Conservation (phyloP, 2,797 vertebrate species). For the Smutsia gigantea region DNA sequence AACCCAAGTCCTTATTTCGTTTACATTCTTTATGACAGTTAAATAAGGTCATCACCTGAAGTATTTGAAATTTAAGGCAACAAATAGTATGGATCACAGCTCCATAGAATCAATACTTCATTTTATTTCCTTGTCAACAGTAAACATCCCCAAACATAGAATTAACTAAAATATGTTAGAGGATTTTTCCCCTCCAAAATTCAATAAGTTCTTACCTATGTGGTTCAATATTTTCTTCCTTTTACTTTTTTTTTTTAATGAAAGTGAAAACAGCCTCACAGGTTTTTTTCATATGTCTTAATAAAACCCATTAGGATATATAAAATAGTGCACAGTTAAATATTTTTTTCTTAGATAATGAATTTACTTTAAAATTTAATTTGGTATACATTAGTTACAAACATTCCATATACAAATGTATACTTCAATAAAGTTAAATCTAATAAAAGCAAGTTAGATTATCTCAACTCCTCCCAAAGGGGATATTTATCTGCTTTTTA, state of each 20-base stretch:
- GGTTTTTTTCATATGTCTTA: slow-evolving; percentile 11
- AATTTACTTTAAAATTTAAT: slow-evolving; percentile 37
- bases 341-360: slow-evolving; percentile 26
- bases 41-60: background rate
- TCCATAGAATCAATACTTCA: background rate
- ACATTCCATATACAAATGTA: background rate
- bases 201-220: slow-evolving; percentile 11
- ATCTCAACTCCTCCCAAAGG: background rate
- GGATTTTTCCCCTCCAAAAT: background rate
- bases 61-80: background rate
- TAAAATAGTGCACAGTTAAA: background rate
- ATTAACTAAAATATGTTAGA: background rate
- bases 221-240: background rate
- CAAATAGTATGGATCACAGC: background rate
- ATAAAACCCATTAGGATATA: background rate
- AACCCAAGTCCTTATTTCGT: background rate
- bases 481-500: background rate
- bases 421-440: slow-evolving; percentile 52
- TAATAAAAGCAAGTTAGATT: background rate
- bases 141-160: background rate
- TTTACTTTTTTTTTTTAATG: background rate
- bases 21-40: slow-evolving; percentile 25
- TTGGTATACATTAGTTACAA: slow-evolving; percentile 3
- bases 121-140: slow-evolving; percentile 27
- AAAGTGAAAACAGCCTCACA: background rate